phyloP scores from a whole-genome alignment of 2,797 vertebrate genomes.

The Coccyzus lansbergi region DNA sequence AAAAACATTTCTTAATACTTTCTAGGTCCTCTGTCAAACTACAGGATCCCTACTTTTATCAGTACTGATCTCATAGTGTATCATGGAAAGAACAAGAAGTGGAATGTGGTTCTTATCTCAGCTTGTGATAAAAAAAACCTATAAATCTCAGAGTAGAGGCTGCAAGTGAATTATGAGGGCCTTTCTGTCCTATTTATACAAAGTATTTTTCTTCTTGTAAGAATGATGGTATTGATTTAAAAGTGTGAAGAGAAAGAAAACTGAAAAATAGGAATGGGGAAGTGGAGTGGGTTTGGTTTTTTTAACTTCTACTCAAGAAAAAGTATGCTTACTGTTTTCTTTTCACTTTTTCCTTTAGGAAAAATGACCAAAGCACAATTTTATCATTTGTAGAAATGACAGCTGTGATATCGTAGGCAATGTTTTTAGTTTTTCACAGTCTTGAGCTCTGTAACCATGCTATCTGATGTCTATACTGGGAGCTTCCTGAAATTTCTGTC shows the following conservation, averaged over 20 bases:
- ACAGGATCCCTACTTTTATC: neutral
- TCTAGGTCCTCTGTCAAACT: neutral
- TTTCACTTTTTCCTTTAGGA: neutral
- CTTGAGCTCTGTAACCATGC: neutral
- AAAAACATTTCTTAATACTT: neutral
- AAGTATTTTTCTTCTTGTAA: neutral
- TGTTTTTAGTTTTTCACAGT: neutral
- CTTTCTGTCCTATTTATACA: neutral
- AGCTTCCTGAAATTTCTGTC: neutral
- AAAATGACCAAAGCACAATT: neutral
- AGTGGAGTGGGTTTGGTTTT: neutral
- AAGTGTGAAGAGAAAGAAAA: neutral
- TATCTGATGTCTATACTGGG: neutral
- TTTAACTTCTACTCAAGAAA: neutral
- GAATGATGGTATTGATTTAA: slow-evolving; percentile 10
- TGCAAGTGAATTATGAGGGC: slow-evolving; percentile 15
- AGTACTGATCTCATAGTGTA: neutral
- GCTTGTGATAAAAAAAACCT: slow-evolving; percentile 5
- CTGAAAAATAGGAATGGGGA: neutral
- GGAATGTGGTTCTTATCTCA: slow-evolving; percentile 42
- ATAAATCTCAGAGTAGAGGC: slow-evolving; percentile 35
- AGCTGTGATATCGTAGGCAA: neutral
- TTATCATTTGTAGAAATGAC: neutral
- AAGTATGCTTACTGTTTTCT: neutral
- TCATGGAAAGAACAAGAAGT: neutral